Evolutionary conservation across 1,140 invertebrate species (phyloP).

Genomic region (Eriosoma lanigerum): DNA sequence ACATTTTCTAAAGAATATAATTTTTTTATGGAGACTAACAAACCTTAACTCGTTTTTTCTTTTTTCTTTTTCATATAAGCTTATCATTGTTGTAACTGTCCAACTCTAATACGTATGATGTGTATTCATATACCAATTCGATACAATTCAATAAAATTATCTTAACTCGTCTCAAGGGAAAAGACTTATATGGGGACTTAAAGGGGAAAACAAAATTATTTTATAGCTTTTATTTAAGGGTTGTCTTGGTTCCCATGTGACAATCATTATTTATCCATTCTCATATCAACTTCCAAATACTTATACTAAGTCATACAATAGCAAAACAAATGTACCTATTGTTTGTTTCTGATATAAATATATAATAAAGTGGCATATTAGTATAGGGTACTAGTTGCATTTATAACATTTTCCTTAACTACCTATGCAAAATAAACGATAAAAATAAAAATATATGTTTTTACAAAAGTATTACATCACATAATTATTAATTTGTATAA

Average conservation of each 20-base stretch:
- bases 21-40: no score
- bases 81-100: neutral
- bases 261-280: neutral
- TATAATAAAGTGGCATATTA: no score
- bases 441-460: no score
- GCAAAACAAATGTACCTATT: no score
- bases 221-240: neutral
- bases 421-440: no score
- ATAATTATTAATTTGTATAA: no score
- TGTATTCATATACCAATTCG: neutral
- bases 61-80: neutral
- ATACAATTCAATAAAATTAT: conserved; percentile 14
- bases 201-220: neutral
- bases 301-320: no score
- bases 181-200: neutral
- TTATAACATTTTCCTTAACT: no score
- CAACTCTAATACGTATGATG: neutral
- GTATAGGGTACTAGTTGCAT: no score
- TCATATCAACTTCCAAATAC: neutral
- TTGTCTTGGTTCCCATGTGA: neutral
- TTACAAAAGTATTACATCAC: no score
- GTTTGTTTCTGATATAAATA: no score
- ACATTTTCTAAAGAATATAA: no score
- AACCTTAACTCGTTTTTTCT: neutral
- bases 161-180: neutral